These are phyloP conservation scores for Empidonax traillii DNA, from an alignment of 2,113 vertebrate genomes.

Conservation along the genomic window DNA sequence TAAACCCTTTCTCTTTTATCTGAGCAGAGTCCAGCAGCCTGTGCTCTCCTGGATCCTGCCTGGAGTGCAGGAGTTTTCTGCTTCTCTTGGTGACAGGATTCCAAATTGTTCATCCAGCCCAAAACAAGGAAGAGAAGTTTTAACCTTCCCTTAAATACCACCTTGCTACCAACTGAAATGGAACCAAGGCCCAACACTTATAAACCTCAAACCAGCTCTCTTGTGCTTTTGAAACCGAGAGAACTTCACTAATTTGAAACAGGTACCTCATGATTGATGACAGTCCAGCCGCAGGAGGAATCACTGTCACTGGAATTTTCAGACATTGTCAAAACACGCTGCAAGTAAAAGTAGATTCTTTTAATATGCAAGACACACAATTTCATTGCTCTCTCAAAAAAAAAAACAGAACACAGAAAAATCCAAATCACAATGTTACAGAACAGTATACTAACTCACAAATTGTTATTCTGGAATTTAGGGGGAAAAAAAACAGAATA, in stretches of 20 bases:
- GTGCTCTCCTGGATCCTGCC: neutral
- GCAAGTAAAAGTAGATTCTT: conserved; percentile 41
- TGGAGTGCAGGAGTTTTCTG: neutral
- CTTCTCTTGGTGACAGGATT: neutral
- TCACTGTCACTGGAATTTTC: conserved; percentile 93
- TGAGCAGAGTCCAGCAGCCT: neutral
- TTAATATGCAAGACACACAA: neutral
- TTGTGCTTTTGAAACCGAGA: neutral
- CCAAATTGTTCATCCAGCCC: neutral
- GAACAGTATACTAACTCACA: neutral
- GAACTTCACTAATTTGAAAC: neutral
- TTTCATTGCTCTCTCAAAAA: neutral
- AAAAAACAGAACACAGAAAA: neutral
- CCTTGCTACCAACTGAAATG: neutral
- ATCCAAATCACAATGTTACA: neutral
- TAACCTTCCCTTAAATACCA: neutral
- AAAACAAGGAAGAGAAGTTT: neutral
- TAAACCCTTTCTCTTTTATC: neutral
- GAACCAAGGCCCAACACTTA: neutral
- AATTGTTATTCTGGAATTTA: neutral
- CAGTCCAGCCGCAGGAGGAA: conserved; percentile 96
- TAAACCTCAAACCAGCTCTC: neutral
- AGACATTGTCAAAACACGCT: conserved; percentile 84
- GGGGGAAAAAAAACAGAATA: neutral
- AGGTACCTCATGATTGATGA: conserved; percentile 92